Base-by-base conservation (phyloP, 2,113 vertebrate genomes). In the Barnardius zonarius region DNA sequence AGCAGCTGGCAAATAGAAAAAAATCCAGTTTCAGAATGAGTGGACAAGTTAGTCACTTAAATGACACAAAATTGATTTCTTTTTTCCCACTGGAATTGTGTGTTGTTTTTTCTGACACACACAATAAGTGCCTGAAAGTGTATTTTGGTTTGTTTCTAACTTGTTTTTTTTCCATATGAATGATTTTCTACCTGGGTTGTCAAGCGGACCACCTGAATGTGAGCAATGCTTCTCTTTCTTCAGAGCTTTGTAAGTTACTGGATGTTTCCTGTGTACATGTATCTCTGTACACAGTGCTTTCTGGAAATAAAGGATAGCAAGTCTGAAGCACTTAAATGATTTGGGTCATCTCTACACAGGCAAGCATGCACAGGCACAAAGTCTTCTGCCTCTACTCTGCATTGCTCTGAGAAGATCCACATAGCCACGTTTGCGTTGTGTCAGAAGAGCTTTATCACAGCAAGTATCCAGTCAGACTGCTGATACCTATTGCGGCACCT, bases 1-100 rank as follows among this genome's bases (percentile, higher is more conserved):
- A 43, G n/a, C 39, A 91, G 43, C 33, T 85, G 79, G 44, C 70
- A 96, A 96, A 93, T 43, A 80, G 83, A 80, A 84, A 88, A 81
- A 87, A 86, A 30, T 27, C 30, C 41, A 20, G 28, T 78, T 96
- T 94, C 68, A 54, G 15, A 72, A 37, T 51, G 37, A 96, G 57
- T 4, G 76, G 44, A 61, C 24, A 64, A 61, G 46, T 74, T n/a
- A 79, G 39, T 51, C 27, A 78, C 37, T 84, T 66, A 52, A 41
- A 93, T 43, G 10, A 44, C 31, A 28, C 1, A 1, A 80, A 87
- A 92, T 64, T 59, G 35, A 91, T 76, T 68, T 9, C 72, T 76
- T 30, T 79, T 17, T 3, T 3, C 10, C 16, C 12, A 39, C 9
- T 59, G 48, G 31, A 82, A 62, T 17, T 35, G 7, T 62, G 14